Evolutionary conservation across 2,797 vertebrate species (phyloP), one percentile per base, ranked within the genome.

Genomic region (Cetoscarus ocellatus): DNA sequence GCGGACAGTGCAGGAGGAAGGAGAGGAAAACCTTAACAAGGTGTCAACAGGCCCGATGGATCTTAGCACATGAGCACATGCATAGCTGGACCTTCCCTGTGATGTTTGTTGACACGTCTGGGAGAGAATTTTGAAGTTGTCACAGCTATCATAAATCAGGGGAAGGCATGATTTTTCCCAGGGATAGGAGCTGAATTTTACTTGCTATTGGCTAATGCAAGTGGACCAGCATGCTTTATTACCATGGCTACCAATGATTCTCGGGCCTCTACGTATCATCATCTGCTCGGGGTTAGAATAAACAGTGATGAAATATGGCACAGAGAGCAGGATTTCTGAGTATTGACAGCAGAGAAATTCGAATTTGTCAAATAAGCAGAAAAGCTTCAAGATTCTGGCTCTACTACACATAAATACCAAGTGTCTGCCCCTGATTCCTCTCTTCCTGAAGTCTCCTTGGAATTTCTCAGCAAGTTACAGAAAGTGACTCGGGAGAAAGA

Each of bases 51-150:
- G 74, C 70, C 67, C 10, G 49, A 80, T 79, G 89, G 89, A 86
- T 89, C 89, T 92, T 89, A 61, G 82, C 86, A 86, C 88, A 83
- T 78, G 78, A 87, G 83, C 77, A 67, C 70, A 63, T 18, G 55
- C 83, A 82, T 86, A 89, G 84, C 89, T 91, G 71, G 86, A 83
- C 86, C 90, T 83, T 87, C 36, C 36, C 87, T 89, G 86, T 89
- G 87, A 92, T 95, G 93, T 95, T 95, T 94, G 91, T 90, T 94
- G 91, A 94, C 94, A 93, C 80, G 77, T 93, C 81, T 75, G 75
- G 82, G 88, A 90, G 87, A 93, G 90, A 94, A 94, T 93, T 89
- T 84, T 50, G 80, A 87, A 86, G 89, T 88, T 92, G 93, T 93
- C 89, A 73, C 90, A 85, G 82, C 71, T 73, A 85, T 89, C 88